Conservation (phyloP, 1,140 invertebrate genomes). For the Armadillidium nasatum region DNA sequence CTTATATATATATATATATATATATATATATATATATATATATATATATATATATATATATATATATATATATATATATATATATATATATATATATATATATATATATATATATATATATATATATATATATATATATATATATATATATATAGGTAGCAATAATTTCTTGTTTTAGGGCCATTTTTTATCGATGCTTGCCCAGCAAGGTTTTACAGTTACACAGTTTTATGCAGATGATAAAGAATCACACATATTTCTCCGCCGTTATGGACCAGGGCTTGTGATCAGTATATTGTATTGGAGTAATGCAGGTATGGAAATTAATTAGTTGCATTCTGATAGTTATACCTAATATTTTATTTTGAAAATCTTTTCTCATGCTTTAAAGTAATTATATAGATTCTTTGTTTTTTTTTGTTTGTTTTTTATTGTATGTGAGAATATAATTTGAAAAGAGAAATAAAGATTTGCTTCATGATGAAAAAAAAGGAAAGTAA, state of each 20-base stretch:
- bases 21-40: not conserved
- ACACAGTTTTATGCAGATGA: constrained; percentile 30
- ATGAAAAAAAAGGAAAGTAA: too few species aligned
- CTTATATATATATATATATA: too few species aligned
- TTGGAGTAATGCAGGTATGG: constrained; percentile 26
- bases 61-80: constrained; percentile 1
- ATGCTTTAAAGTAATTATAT: too few species aligned
- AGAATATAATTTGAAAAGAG: too few species aligned
- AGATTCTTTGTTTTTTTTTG: too few species aligned
- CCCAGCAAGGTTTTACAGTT: constrained; percentile 36
- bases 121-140: not conserved
- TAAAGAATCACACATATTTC: constrained; percentile 29
- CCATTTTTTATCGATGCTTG: constrained; percentile 27
- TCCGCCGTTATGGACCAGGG: constrained; percentile 25
- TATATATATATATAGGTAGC: not conserved
- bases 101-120: not conserved
- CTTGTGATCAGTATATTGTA: constrained; percentile 29
- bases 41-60: constrained; percentile 5
- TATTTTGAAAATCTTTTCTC: too few species aligned
- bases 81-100: not conserved
- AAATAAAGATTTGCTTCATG: too few species aligned
- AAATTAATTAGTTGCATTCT: not conserved
- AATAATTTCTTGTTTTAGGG: constrained; percentile 23
- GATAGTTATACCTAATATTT: too few species aligned
- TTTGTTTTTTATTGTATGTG: too few species aligned